Conservation (phyloP, 1,140 invertebrate genomes). For the Lordiphosa mommai region DNA sequence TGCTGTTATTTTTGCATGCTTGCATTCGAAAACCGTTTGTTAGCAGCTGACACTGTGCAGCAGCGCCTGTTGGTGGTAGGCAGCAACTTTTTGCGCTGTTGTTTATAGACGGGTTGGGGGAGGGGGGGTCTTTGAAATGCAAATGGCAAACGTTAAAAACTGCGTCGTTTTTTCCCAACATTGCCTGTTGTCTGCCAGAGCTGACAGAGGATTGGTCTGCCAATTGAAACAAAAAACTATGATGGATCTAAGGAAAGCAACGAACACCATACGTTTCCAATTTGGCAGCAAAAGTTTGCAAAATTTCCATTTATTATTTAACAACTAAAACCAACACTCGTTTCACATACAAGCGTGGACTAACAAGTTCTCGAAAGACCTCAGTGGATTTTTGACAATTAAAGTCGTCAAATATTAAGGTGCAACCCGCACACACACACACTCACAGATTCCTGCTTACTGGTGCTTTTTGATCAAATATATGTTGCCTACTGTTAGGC, state of each 20-base stretch:
- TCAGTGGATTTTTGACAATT: too few relatives aligned
- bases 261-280: background rate
- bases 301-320: too few relatives aligned
- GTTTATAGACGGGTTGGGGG: too few relatives aligned
- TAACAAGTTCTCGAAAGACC: too few relatives aligned
- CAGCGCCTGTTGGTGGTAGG: background rate
- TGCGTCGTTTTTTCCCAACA: background rate
- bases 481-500: too few relatives aligned
- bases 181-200: background rate
- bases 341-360: too few relatives aligned
- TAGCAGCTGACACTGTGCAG: conserved; percentile 37
- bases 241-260: background rate
- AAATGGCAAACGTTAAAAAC: conserved; percentile 15
- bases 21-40: conserved; percentile 27
- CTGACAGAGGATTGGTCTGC: background rate
- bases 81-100: conserved; percentile 2
- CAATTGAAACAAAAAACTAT: background rate
- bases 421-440: too few relatives aligned
- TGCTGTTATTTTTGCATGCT: conserved; percentile 30
- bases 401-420: too few relatives aligned
- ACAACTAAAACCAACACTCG: too few relatives aligned
- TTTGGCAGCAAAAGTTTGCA: too few relatives aligned
- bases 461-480: too few relatives aligned
- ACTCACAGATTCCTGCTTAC: too few relatives aligned
- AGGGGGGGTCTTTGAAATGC: background rate